Evolutionary conservation across 2,888 invertebrate genomes (phyloP).

Genomic region (Selenia dentaria): DNA sequence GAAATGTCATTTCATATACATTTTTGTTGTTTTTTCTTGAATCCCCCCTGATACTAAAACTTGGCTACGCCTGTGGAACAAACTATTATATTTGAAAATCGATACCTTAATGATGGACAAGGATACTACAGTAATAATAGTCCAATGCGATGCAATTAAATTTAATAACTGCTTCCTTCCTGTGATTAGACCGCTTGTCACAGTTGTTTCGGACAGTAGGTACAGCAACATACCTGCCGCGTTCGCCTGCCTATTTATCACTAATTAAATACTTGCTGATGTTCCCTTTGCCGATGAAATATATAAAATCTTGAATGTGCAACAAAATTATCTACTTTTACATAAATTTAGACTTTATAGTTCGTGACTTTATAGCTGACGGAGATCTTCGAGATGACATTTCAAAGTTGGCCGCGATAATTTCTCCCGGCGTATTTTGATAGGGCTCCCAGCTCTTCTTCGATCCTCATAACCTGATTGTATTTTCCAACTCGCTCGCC

Average conservation of each 20-base stretch:
- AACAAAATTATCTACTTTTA: too few relatives aligned
- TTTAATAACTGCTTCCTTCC: constrained; percentile 57
- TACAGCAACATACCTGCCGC: background rate
- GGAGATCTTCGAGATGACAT: too few relatives aligned
- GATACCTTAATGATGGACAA: constrained; percentile 9
- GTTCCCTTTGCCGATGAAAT: too few relatives aligned
- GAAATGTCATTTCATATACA: too few relatives aligned
- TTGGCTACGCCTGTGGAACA: too few relatives aligned
- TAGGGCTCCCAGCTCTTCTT: constrained; percentile 96
- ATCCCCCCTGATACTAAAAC: too few relatives aligned
- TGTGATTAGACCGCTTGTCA: constrained; percentile 60
- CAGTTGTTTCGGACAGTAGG: constrained; percentile 29
- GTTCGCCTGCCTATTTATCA: too few relatives aligned
- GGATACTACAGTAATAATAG: constrained; percentile 53
- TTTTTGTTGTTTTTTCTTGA: too few relatives aligned
- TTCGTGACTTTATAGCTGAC: too few relatives aligned
- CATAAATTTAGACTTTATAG: too few relatives aligned
- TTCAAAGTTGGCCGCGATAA: constrained; percentile 88
- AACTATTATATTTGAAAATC: constrained; percentile 1
- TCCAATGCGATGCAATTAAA: constrained; percentile 46
- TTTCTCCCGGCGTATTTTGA: constrained; percentile 97
- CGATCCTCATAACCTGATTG: constrained; percentile 98
- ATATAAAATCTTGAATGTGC: too few relatives aligned
- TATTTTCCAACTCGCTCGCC: constrained; percentile 98
- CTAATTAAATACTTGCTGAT: too few relatives aligned